A percentile compares a stretch with the other conserved stretches of the same genome.
phyloP scores from a whole-genome alignment of 2,113 vertebrate species.

The Donacobius atricapilla region DNA sequence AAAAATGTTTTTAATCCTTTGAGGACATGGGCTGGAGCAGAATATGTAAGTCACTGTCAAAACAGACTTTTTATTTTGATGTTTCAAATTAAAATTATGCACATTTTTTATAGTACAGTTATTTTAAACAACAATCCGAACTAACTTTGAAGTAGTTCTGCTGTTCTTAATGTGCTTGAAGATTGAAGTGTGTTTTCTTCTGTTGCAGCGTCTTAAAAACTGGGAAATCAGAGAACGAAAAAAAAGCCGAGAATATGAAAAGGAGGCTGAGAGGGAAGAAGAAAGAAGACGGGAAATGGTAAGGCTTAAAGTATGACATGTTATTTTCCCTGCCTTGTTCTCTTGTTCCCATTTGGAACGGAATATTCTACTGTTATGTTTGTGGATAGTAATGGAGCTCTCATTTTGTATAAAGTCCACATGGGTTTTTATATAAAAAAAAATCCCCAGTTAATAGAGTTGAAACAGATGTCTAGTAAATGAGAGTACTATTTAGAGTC shows the following conservation, averaged over 20 bases:
- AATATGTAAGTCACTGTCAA: not conserved
- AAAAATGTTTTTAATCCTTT: not conserved
- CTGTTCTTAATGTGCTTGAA: not conserved
- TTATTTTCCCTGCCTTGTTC: not conserved
- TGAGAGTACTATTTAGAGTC: not conserved
- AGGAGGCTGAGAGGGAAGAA: constrained; percentile 92
- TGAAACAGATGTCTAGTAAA: not conserved
- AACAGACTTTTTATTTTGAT: not conserved
- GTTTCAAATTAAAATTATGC: not conserved
- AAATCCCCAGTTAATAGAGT: not conserved
- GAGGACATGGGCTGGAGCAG: not conserved
- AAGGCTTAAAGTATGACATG: constrained; percentile 20
- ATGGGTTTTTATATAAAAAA: not conserved
- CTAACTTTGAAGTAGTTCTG: not conserved
- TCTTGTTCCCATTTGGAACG: not conserved
- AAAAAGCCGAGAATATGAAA: constrained; percentile 93
- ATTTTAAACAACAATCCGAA: not conserved
- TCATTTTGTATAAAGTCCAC: not conserved
- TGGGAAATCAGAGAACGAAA: constrained; percentile 98
- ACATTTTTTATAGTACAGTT: not conserved
- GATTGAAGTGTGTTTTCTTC: not conserved
- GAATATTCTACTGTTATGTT: not conserved
- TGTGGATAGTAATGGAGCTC: not conserved
- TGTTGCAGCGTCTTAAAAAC: constrained; percentile 90
- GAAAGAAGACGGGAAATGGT: constrained; percentile 94